Base-by-base conservation (phyloP, 2,888 invertebrate species). In the Melanostoma mellinum region DNA sequence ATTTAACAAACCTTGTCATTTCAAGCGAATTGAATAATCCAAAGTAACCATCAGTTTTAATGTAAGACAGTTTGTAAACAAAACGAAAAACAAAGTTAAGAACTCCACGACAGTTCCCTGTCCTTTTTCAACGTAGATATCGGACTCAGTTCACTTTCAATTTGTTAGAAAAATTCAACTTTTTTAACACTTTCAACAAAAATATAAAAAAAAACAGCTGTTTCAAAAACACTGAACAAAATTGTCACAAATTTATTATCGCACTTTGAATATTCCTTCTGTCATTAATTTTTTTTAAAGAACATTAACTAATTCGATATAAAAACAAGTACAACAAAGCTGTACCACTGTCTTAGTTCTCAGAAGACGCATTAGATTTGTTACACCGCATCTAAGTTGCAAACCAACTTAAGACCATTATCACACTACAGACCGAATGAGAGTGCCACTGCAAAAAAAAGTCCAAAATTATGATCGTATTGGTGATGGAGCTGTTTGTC, bases 1-100 rank as follows among this genome's bases (percentile, higher is more conserved):
- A 68, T 55, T 40, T 10, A 56, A 76, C 85, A 52, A 79, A 85
- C 85, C 85, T 85, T 42, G 85, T 85, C 85, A 85, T 85, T 76
- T 72, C 72, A 85, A 72, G 68, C 53, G n/a, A 85, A 71, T 72
- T 63, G 69, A 46, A 80, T 85, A 85, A 80, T 85, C 85, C 85
- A 85, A 85, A 75, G 85, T 73, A 80, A 69, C 71, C 85, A 85
- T 85, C 80, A 85, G 85, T 85, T 79, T 84, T 61, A 74, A 71
- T 78, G 55, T 60, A 61, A 53, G 73, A 67, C 52, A 79, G 65
- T 60, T 75, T 71, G 61, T 69, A 46, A 69, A 58, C 8, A 44
- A 36, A 60, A 32, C 4, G 10, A 35, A n/a, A 55, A 55, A 32
- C 10, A 52, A 20, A 52, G 9, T 40, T 5, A 52, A 52, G 20